Evolutionary conservation across 2,888 invertebrate species (phyloP), one percentile per base, ranked within the genome.

Genomic region (Neoaliturus tenellus): DNA sequence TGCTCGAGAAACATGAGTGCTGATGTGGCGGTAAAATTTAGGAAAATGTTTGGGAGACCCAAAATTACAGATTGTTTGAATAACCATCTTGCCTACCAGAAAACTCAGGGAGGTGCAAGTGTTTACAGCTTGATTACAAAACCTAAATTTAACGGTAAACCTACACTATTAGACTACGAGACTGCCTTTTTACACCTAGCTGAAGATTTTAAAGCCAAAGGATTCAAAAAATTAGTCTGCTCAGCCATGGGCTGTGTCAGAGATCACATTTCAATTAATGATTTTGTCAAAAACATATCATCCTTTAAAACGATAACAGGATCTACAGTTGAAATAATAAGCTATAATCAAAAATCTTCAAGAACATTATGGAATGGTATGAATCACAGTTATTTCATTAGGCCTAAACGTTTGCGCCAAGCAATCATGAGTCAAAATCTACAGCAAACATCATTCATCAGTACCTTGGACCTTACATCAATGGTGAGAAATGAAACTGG

Each of bases 71-170:
- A 25, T 25, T 28, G 28, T 25, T 14, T 23, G 23, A 62, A 14
- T 14, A 62, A 25, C 14, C 23, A 62, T 28, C 28, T 62, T 6
- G 62, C 62, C 25, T 14, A 23, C 4, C 62, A 62, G 62, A 28
- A 62, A 6, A 62, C 14, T 62, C 2, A 23, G 14, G 14, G 5
- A 23, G 62, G 28, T 6, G 62, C 62, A 25, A 23, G 14, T 23
- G 25, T 62, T 28, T 62, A 25, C 31, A 28, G 62, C 25, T 62
- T 62, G 62, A 62, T 62, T 25, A 62, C 62, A 23, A 62, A 62
- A 62, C 20, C 20, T 5, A 23, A 5, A 62, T 62, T 25, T 62
- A 23, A 23, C 25, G 14, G 28, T 25, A 62, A 62, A 4, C 62
- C 62, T 23, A 62, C 62, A 14, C 14, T 6, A 6, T 4, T 14